Conservation (phyloP, 2,797 vertebrate genomes). For the Adelosebastes latens region DNA sequence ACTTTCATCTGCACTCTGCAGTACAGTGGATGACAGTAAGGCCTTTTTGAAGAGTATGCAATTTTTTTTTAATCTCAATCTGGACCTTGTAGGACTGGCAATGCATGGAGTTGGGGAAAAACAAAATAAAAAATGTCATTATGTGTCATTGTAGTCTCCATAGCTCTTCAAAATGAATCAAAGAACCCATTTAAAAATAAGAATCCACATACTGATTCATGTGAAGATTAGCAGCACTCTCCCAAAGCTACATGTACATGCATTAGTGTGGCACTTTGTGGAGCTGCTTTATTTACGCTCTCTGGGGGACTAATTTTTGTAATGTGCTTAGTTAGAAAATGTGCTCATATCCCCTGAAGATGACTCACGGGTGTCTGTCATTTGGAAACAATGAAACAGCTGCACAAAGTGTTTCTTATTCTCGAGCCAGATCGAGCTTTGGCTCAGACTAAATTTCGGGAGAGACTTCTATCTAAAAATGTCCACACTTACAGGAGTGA, state of each 20-base stretch:
- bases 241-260: neutral
- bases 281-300: neutral
- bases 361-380: conserved; percentile 8
- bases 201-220: neutral
- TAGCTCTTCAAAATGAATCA: neutral
- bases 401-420: conserved; percentile 5
- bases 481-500: conserved; percentile 1
- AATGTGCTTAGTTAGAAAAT: neutral
- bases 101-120: neutral
- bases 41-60: neutral
- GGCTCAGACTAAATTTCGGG: neutral
- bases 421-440: neutral
- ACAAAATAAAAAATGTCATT: neutral
- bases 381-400: conserved; percentile 12
- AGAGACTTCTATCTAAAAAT: conserved; percentile 6
- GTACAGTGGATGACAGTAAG: neutral
- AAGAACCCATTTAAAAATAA: neutral
- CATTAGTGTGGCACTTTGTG: neutral
- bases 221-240: neutral
- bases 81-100: neutral
- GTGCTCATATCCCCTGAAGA: neutral
- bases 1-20: neutral
- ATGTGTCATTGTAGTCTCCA: neutral
- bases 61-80: conserved; percentile 2
- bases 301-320: neutral